These are phyloP conservation scores for Conomelus anceps DNA, from an alignment of 2,888 invertebrate genomes.

Conservation along the genomic window DNA sequence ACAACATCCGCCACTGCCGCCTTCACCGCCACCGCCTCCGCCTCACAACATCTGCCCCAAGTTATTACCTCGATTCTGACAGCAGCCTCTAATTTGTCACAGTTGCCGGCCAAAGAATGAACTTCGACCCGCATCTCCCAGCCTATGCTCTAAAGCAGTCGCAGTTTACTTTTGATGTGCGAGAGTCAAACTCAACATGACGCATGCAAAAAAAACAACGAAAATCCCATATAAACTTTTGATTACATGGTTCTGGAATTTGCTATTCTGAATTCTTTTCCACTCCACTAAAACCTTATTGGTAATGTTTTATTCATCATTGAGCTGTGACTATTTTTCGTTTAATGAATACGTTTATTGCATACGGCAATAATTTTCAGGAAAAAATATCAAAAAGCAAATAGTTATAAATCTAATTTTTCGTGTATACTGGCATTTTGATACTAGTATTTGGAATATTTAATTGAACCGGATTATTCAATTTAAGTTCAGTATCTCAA, in stretches of 20 bases:
- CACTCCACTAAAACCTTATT: not conserved
- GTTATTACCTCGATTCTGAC: constrained; percentile 9
- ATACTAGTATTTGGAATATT: too few relatives aligned
- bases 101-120: not conserved
- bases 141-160: not conserved
- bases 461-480: too few relatives aligned
- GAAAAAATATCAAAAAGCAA: too few relatives aligned
- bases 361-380: too few relatives aligned
- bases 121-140: not conserved
- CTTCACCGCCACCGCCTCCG: not conserved
- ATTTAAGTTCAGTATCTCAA: too few relatives aligned
- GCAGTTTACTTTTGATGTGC: not conserved
- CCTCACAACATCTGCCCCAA: not conserved
- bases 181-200: not conserved
- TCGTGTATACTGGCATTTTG: too few relatives aligned
- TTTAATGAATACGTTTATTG: too few relatives aligned
- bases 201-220: not conserved
- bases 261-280: not conserved
- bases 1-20: not conserved
- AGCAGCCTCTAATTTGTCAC: constrained; percentile 7
- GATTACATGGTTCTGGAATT: not conserved
- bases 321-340: too few relatives aligned
- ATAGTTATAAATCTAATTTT: too few relatives aligned
- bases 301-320: not conserved
- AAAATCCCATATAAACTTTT: not conserved